phyloP scores from a whole-genome alignment of 2,797 vertebrate genomes.

The Fringilla coelebs region DNA sequence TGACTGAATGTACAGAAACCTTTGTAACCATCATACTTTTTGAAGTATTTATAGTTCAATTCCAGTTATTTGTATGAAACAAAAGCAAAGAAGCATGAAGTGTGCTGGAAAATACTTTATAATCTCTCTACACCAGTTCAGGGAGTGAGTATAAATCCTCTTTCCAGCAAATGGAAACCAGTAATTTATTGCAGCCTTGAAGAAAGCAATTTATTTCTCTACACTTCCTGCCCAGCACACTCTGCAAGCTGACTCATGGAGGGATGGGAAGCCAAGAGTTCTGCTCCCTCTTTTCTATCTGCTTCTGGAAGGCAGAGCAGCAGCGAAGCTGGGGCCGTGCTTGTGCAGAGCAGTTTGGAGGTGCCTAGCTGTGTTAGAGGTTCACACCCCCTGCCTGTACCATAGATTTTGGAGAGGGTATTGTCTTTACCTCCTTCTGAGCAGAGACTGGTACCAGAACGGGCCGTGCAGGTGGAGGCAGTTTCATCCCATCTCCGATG shows the following conservation, averaged over 20 bases:
- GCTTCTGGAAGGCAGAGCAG: not conserved
- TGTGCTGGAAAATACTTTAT: constrained; percentile 31
- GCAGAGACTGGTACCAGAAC: not conserved
- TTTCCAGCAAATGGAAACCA: constrained; percentile 48
- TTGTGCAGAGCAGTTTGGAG: not conserved
- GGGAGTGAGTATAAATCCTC: constrained; percentile 32
- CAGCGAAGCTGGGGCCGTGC: not conserved
- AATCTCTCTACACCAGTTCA: constrained; percentile 12
- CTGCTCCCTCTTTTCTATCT: not conserved
- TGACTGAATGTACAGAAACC: constrained; percentile 35
- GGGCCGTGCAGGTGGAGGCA: not conserved
- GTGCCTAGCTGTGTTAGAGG: not conserved
- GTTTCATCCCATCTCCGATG: not conserved
- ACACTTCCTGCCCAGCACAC: not conserved
- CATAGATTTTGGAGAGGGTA: not conserved
- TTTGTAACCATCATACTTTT: not conserved
- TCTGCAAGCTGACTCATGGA: not conserved
- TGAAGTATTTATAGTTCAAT: constrained; percentile 43
- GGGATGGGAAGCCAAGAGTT: constrained; percentile 1
- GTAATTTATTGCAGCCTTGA: constrained; percentile 54
- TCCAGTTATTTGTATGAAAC: constrained; percentile 42
- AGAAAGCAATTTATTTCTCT: constrained; percentile 19
- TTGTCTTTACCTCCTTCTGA: not conserved
- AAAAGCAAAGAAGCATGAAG: constrained; percentile 42
- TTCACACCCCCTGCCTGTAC: not conserved